Conservation (phyloP, 1,140 invertebrate species). For the Cotesia vestalis region DNA sequence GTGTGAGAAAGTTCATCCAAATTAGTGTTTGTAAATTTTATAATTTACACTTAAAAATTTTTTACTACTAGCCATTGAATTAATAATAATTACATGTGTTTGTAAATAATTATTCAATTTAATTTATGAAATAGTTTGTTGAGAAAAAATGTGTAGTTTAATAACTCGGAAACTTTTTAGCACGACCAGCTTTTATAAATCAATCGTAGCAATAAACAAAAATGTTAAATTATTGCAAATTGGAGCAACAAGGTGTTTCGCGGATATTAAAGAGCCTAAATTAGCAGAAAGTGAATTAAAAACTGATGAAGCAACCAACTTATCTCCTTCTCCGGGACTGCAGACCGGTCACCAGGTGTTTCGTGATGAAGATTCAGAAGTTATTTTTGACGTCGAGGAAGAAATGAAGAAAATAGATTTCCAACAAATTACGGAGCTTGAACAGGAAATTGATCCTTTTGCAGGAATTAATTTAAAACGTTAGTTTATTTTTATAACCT, state of each 20-base stretch:
- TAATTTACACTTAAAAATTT: no score
- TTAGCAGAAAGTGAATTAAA: constrained; percentile 21
- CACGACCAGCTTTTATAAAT: constrained; percentile 38
- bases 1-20: no score
- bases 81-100: not conserved
- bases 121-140: not conserved
- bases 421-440: constrained; percentile 53
- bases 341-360: constrained; percentile 69
- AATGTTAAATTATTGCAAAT: constrained; percentile 34
- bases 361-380: constrained; percentile 70
- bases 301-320: constrained; percentile 33
- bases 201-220: constrained; percentile 27
- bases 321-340: constrained; percentile 48
- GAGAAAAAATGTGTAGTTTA: constrained; percentile 42
- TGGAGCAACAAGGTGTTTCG: constrained; percentile 36
- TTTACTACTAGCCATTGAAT: no score
- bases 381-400: constrained; percentile 75
- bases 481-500: constrained; percentile 52
- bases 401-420: constrained; percentile 65
- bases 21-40: no score
- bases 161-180: constrained; percentile 41
- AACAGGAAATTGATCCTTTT: constrained; percentile 59
- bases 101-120: not conserved
- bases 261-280: constrained; percentile 30
- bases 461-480: constrained; percentile 64